Conservation (phyloP, 2,113 vertebrate genomes). For the Synchiropus splendidus region DNA sequence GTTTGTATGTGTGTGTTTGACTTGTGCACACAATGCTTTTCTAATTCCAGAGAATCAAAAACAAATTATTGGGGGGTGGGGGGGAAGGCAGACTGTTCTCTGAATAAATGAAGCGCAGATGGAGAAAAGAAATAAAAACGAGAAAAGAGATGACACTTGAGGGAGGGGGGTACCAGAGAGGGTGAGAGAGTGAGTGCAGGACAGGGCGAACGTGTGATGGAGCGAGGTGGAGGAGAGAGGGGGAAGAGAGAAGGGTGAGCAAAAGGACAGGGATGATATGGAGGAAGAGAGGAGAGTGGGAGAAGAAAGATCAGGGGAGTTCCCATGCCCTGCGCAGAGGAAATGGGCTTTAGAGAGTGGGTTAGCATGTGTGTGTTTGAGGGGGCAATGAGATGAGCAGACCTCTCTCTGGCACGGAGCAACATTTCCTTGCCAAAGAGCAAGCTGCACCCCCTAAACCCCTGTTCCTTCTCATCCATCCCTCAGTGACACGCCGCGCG, state of each 20-base stretch:
- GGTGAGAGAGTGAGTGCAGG: slow-evolving; percentile 36
- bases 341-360: slow-evolving; percentile 64
- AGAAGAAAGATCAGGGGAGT: slow-evolving; percentile 60
- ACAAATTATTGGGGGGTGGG: slow-evolving; percentile 76
- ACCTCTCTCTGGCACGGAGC: slow-evolving; percentile 53
- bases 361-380: slow-evolving; percentile 34
- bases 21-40: slow-evolving; percentile 79
- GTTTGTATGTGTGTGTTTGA: slow-evolving; percentile 35
- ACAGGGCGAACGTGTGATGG: slow-evolving; percentile 34
- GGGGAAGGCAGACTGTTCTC: slow-evolving; percentile 71
- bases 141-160: slow-evolving; percentile 41
- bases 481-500: slow-evolving; percentile 13
- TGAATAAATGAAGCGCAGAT: slow-evolving; percentile 95
- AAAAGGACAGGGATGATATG: slow-evolving; percentile 56
- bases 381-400: slow-evolving; percentile 63
- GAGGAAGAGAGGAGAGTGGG: slow-evolving; percentile 49
- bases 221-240: slow-evolving; percentile 26
- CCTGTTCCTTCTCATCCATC: slow-evolving; percentile 29
- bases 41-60: slow-evolving; percentile 95
- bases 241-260: slow-evolving; percentile 35
- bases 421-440: slow-evolving; percentile 46
- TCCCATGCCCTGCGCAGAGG: slow-evolving; percentile 72
- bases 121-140: slow-evolving; percentile 68
- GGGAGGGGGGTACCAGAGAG: slow-evolving; percentile 24
- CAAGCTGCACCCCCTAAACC: slow-evolving; percentile 28